Evolutionary conservation across 1,140 invertebrate genomes (phyloP).

Genomic region (Zaprionus inermis): DNA sequence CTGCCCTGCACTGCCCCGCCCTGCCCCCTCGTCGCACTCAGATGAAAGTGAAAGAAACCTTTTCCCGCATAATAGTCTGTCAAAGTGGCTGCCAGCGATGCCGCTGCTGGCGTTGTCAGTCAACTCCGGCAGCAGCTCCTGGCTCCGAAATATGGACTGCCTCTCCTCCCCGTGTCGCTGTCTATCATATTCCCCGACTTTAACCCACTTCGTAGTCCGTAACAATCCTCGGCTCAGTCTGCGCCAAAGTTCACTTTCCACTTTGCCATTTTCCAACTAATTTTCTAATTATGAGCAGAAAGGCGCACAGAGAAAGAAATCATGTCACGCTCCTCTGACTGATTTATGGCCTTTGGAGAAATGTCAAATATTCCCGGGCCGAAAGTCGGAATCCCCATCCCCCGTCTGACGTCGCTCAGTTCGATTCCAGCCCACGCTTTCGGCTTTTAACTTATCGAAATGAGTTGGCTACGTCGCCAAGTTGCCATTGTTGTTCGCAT

Average conservation of each 20-base stretch:
- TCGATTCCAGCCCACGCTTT: constrained; percentile 46
- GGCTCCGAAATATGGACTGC: not conserved
- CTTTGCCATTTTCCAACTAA: constrained; percentile 60
- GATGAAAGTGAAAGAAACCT: constrained; percentile 79
- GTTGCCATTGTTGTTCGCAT: constrained; percentile 35
- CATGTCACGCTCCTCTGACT: constrained; percentile 63
- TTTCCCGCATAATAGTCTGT: constrained; percentile 81
- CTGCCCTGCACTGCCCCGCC: not conserved
- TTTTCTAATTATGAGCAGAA: constrained; percentile 81
- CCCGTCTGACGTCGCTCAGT: too few species aligned
- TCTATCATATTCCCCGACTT: not conserved
- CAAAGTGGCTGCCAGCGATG: constrained; percentile 62
- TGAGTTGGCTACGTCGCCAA: constrained; percentile 60
- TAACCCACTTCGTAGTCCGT: constrained; percentile 31
- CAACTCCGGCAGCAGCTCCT: constrained; percentile 11
- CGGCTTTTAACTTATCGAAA: constrained; percentile 74
- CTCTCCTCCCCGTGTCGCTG: not conserved
- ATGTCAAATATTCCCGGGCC: constrained; percentile 76
- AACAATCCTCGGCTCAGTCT: not conserved
- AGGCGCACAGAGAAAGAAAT: constrained; percentile 60
- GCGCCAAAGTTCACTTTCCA: not conserved
- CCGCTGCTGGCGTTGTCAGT: constrained; percentile 48
- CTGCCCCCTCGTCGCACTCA: not conserved
- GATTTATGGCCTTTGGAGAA: constrained; percentile 81
- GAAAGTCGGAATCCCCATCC: not conserved